Evolutionary conservation across 2,888 invertebrate genomes (phyloP), one percentile per base, ranked within the genome.

Genomic region (Flexamia atlantica): DNA sequence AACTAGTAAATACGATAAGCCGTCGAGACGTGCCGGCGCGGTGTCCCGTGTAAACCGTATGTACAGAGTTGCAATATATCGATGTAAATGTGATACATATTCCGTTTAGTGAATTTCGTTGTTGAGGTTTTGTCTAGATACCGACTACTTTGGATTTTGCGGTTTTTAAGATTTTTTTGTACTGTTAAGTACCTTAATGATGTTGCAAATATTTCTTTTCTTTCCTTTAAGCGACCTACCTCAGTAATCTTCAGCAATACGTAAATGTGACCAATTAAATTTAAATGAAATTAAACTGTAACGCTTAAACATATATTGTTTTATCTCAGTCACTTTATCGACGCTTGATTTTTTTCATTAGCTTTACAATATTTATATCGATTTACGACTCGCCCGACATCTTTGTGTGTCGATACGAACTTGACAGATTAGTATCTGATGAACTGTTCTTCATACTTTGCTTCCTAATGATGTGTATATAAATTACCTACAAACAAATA

Each of bases 51-150:
- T 79, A 79, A n/a, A 57, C 28, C 79, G 74, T 74, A 40, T 83
- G 82, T 83, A 83, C 82, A 83, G 82, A 83, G 57, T 79, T 40
- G 82, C 82, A 72, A 74, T 57, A 32, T 83, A 83, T 74, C 36
- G 32, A 83, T 83, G 82, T 83, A 83, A 83, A 83, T 83, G 82
- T 83, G 82, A 83, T 83, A 83, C 57, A 79, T 83, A 83, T 83
- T 74, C 82, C 53, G 57, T 83, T 82, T 83, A 79, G 79, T 79
- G 36, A 79, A 32, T 79, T 79, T 32, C 14, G 57, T 79, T 79
- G 79, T 79, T 79, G 57, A 36, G 79, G 79, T 79, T 57, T 79
- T 57, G 79, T 57, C 79, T 79, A 79, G 20, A 70, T 46, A 46
- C 12, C 20, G 10, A 23, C 53, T 53, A 20, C 17, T 68, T 68